These are phyloP conservation scores for Carcina quercana DNA, from an alignment of 2,888 invertebrate genomes.

Conservation along the genomic window DNA sequence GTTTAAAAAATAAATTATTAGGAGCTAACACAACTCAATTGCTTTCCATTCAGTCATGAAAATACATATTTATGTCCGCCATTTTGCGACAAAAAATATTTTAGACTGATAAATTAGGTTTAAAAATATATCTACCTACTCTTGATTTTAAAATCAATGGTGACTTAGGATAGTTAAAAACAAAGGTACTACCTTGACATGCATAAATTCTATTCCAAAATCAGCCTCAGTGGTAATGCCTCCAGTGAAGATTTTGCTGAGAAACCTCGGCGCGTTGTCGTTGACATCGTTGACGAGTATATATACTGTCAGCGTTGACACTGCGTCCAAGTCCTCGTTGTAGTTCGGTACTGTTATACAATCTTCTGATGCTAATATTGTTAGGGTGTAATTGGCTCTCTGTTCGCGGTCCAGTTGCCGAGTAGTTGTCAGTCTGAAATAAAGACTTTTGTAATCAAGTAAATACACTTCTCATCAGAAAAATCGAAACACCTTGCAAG, in stretches of 20 bases:
- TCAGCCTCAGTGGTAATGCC: conserved; percentile 95
- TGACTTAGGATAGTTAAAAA: too few relatives aligned
- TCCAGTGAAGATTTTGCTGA: conserved; percentile 89
- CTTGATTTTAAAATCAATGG: too few relatives aligned
- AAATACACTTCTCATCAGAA: too few relatives aligned
- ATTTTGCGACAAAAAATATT: too few relatives aligned
- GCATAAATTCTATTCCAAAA: conserved; percentile 92
- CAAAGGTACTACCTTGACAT: conserved; percentile 86
- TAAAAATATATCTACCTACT: too few relatives aligned
- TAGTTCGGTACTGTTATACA: conserved; percentile 78
- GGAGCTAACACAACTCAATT: too few relatives aligned
- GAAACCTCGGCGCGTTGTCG: conserved; percentile 91
- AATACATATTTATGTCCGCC: too few relatives aligned
- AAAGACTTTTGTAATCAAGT: not conserved
- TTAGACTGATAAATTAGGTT: too few relatives aligned
- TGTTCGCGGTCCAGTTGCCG: conserved; percentile 85
- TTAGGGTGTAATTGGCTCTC: conserved; percentile 78
- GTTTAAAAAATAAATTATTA: too few relatives aligned
- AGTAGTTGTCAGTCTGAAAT: conserved; percentile 38
- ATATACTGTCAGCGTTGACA: conserved; percentile 80
- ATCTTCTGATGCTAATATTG: conserved; percentile 89
- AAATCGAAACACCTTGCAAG: too few relatives aligned
- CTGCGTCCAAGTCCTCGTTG: conserved; percentile 75
- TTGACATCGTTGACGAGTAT: conserved; percentile 89
- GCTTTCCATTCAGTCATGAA: too few relatives aligned